Conservation (phyloP, 2,797 vertebrate genomes). For the Anisognathus igniventris region DNA sequence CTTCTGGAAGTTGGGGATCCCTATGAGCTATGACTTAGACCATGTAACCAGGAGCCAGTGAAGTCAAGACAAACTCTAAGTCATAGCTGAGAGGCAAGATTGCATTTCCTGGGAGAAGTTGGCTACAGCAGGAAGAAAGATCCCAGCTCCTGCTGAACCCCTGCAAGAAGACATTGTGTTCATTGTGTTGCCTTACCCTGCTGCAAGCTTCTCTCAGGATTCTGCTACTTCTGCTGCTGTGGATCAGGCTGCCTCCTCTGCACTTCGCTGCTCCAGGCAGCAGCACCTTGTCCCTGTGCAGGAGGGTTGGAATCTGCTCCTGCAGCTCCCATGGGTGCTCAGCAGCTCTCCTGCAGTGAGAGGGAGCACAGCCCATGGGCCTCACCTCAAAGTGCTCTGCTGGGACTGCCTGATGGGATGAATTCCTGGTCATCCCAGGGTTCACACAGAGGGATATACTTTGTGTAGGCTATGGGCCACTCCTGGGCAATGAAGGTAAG, state of each 20-base stretch:
- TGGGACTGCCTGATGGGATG: not conserved
- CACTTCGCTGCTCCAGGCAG: not conserved
- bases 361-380: not conserved
- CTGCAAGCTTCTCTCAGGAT: not conserved
- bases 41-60: not conserved
- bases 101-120: not conserved
- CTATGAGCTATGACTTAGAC: fast-evolving
- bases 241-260: not conserved
- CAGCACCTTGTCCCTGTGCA: not conserved
- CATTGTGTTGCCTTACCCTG: not conserved
- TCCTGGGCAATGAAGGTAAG: not conserved
- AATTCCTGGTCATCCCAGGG: not conserved
- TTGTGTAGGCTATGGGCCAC: fast-evolving
- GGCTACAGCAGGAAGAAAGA: not conserved
- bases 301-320: not conserved
- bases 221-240: not conserved
- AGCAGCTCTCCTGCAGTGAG: not conserved
- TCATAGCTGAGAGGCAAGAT: not conserved
- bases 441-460: fast-evolving
- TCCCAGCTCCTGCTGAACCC: not conserved
- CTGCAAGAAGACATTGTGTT: not conserved
- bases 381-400: not conserved
- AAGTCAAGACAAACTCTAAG: not conserved
- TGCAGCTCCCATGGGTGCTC: not conserved
- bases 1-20: fast-evolving